Base-by-base conservation (phyloP, 2,888 invertebrate genomes). In the Reticulitermes lucifugus region DNA sequence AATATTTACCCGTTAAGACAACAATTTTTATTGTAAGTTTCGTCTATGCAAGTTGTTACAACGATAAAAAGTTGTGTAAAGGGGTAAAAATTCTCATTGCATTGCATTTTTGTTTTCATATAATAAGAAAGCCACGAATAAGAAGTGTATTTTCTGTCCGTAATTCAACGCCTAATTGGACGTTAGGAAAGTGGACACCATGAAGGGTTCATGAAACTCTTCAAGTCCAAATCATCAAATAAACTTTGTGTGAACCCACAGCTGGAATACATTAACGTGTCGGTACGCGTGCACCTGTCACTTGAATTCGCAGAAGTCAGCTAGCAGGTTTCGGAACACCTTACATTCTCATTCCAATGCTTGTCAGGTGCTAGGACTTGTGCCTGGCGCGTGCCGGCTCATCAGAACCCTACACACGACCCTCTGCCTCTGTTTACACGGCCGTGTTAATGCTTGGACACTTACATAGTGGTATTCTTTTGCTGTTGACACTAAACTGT, bases 381-480 rank as follows among this genome's bases (percentile, higher is more conserved):
- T 79, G 51, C 79, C 59, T 25, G 80, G 59, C 80, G 80, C 80
- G 80, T 80, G 80, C 80, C 80, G 59, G 22, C 60, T 35, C 41
- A 5, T 18, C 65, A 6, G 73, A 12, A 21, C 80, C 80, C 41
- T 80, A 35, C 60, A 80, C 59, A 80, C 80, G 80, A 80, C 18
- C 41, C 79, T 14, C 25, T 25, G n/a, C 25, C 65, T 25, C 25
- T n/a, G 65, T 65, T n/a, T 65, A 65, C 65, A 65, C 65, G 65
- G 65, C 25, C 65, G 25, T n/a, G 25, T 65, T 65, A 65, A n/a
- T 25, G n/a, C 65, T 18, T 18, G 14, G 14, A 1, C 14, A 18
- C 55, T 55, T 55, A 14, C 55, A 14, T 18, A 2, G 7, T 18
- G 2, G 0, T 18, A 18, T 18, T 55, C 1, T 14, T 55, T 55